These are phyloP conservation scores for Megalops atlanticus DNA, from an alignment of 2,113 vertebrate species.

Conservation along the genomic window DNA sequence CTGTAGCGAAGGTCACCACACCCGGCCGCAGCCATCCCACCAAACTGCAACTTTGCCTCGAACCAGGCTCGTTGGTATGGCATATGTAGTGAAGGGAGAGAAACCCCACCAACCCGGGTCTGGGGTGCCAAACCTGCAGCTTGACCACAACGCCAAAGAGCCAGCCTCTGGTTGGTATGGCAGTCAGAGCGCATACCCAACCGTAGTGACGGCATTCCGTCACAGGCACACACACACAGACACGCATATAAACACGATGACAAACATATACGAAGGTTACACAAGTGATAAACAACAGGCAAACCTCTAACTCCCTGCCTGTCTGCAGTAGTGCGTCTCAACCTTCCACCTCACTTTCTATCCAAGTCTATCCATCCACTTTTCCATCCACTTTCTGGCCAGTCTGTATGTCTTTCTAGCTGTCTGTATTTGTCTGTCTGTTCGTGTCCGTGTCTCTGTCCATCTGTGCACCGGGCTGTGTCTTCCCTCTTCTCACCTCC, in stretches of 20 bases:
- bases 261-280: neutral
- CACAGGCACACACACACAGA: too few species aligned
- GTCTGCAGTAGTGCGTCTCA: neutral
- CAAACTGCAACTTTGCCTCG: too few species aligned
- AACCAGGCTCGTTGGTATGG: too few species aligned
- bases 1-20: neutral
- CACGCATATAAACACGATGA: neutral
- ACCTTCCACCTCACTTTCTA: neutral
- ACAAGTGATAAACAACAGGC: too few species aligned
- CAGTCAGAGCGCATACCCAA: too few species aligned
- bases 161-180: too few species aligned
- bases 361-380: neutral
- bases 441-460: neutral
- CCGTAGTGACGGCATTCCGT: too few species aligned
- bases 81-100: too few species aligned
- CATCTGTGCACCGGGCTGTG: neutral
- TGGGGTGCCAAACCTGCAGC: too few species aligned
- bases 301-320: too few species aligned
- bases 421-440: neutral
- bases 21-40: neutral
- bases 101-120: too few species aligned
- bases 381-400: neutral
- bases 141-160: too few species aligned
- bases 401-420: neutral
- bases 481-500: conserved; percentile 63